phyloP scores from a whole-genome alignment of 2,797 vertebrate species.

The Todus mexicanus region DNA sequence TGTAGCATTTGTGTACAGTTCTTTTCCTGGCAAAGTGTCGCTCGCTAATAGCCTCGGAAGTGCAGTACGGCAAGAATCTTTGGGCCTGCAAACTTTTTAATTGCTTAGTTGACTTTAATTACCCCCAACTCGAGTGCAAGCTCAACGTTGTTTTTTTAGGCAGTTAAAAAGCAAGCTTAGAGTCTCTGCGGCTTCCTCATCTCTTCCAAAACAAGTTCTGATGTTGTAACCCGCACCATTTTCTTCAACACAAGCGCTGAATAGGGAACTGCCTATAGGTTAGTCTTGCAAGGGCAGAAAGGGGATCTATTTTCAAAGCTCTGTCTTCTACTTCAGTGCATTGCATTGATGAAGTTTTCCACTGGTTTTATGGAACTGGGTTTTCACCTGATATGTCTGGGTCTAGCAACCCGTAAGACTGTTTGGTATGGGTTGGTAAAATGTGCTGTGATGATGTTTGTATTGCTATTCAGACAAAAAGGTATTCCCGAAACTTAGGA shows the following conservation, averaged over 20 bases:
- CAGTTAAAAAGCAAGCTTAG: background rate
- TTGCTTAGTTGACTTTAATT: constrained; percentile 6
- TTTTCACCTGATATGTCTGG: background rate
- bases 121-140: background rate
- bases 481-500: background rate
- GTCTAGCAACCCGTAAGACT: background rate
- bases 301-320: background rate
- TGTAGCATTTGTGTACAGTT: constrained; percentile 3
- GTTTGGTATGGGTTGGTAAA: background rate
- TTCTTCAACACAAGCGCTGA: background rate
- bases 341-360: background rate
- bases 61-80: background rate
- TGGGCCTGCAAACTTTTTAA: background rate
- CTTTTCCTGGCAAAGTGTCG: background rate
- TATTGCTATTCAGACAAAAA: background rate
- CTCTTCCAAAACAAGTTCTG: background rate
- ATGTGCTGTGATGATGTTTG: background rate
- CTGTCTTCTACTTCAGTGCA: background rate
- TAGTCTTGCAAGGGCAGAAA: background rate
- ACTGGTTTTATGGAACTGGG: background rate
- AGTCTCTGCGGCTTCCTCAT: background rate
- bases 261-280: background rate
- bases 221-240: background rate
- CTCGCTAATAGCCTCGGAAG: background rate
- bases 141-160: background rate